These are phyloP conservation scores for Petromus typicus DNA, from an alignment of 2,113 vertebrate species.

Conservation along the genomic window DNA sequence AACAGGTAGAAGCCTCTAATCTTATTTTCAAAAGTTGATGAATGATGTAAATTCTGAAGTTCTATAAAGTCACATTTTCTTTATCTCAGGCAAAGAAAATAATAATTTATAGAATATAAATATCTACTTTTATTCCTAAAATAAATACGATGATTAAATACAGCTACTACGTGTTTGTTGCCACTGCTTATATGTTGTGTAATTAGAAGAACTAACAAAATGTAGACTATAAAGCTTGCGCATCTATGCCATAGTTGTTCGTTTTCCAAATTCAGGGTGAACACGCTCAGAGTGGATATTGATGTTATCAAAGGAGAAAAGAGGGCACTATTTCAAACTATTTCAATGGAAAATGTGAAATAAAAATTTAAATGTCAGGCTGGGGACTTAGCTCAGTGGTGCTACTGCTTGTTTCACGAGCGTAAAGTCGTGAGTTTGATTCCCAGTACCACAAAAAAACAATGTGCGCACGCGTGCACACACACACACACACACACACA, in stretches of 20 bases:
- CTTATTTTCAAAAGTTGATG: neutral
- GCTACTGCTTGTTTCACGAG: too few species aligned
- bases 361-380: conserved; percentile 4
- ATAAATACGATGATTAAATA: neutral
- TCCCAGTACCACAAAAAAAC: too few species aligned
- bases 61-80: neutral
- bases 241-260: neutral
- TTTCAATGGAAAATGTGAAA: conserved; percentile 39
- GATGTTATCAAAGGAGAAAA: neutral
- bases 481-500: neutral
- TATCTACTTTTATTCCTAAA: neutral
- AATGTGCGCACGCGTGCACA: fast-evolving
- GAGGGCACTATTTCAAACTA: neutral
- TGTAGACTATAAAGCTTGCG: neutral
- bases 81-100: neutral
- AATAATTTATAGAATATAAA: neutral
- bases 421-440: too few species aligned
- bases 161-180: neutral
- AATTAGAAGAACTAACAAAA: neutral
- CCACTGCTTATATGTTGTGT: neutral
- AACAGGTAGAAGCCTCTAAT: neutral
- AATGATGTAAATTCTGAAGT: neutral
- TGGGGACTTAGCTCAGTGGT: too few species aligned
- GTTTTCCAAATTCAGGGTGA: neutral
- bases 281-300: neutral